Conservation (phyloP, 2,113 vertebrate species). For the Platanista minor region DNA sequence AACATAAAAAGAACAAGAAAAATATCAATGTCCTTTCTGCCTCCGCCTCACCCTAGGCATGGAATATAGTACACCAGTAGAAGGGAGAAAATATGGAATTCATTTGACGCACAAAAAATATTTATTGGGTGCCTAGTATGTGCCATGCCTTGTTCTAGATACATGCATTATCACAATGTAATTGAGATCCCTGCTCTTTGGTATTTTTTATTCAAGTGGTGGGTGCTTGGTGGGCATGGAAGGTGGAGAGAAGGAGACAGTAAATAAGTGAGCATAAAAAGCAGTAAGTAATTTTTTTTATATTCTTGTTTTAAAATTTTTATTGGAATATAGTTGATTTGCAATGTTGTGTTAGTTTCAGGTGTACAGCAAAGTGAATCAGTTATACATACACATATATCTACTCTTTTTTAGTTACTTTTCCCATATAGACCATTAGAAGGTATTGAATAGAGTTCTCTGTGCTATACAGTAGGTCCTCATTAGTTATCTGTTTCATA, state of each 20-base stretch:
- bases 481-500: background rate
- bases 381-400: background rate
- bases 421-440: background rate
- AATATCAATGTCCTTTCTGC: background rate
- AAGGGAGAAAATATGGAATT: background rate
- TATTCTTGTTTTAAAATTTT: background rate
- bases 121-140: background rate
- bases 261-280: background rate
- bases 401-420: background rate
- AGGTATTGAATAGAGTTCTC: background rate
- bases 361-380: background rate
- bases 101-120: background rate
- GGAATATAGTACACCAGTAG: background rate
- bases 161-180: background rate
- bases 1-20: conserved; percentile 18
- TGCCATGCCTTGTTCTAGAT: background rate
- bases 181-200: background rate
- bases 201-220: background rate
- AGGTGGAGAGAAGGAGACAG: background rate
- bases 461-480: background rate
- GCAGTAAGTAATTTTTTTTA: background rate
- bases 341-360: background rate
- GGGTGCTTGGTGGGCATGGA: background rate
- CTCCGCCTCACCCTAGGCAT: background rate
- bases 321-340: background rate